These are phyloP conservation scores for Gymnodraco acuticeps DNA, from an alignment of 2,797 vertebrate genomes.

Conservation along the genomic window DNA sequence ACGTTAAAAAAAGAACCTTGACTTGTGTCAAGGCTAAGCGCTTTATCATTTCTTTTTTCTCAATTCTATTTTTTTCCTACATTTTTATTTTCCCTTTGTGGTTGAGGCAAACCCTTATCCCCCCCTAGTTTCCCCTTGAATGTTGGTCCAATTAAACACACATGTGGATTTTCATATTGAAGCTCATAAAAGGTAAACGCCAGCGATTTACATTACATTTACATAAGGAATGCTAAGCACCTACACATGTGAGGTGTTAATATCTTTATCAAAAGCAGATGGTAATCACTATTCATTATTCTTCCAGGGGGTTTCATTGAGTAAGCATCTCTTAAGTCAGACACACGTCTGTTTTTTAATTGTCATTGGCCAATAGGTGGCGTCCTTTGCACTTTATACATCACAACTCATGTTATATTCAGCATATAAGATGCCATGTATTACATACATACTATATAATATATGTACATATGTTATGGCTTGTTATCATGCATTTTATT, in stretches of 20 bases:
- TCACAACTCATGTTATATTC: not conserved
- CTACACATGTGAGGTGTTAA: slow-evolving; percentile 74
- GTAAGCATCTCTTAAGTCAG: slow-evolving; percentile 24
- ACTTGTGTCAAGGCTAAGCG: slow-evolving; percentile 54
- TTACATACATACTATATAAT: not conserved
- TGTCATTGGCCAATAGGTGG: slow-evolving; percentile 40
- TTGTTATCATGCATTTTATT: slow-evolving; percentile 32
- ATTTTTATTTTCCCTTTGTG: slow-evolving; percentile 77
- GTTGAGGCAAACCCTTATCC: slow-evolving; percentile 75
- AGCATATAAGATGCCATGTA: not conserved
- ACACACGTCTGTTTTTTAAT: not conserved
- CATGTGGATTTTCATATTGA: slow-evolving; percentile 82
- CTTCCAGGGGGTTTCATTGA: slow-evolving; percentile 35
- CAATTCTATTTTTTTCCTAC: slow-evolving; percentile 42
- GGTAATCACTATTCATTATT: slow-evolving; percentile 53
- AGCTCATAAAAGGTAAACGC: slow-evolving; percentile 79
- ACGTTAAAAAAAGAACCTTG: slow-evolving; percentile 65
- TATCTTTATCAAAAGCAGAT: slow-evolving; percentile 76
- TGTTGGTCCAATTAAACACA: slow-evolving; percentile 85
- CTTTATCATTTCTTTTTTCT: slow-evolving; percentile 48
- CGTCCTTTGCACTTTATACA: slow-evolving; percentile 18
- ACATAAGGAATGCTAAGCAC: slow-evolving; percentile 78
- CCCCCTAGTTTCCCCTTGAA: slow-evolving; percentile 68
- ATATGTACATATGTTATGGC: not conserved
- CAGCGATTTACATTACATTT: slow-evolving; percentile 80